Evolutionary conservation across 2,797 vertebrate genomes (phyloP).

Genomic region (Microctenopoma stevenorrisi): DNA sequence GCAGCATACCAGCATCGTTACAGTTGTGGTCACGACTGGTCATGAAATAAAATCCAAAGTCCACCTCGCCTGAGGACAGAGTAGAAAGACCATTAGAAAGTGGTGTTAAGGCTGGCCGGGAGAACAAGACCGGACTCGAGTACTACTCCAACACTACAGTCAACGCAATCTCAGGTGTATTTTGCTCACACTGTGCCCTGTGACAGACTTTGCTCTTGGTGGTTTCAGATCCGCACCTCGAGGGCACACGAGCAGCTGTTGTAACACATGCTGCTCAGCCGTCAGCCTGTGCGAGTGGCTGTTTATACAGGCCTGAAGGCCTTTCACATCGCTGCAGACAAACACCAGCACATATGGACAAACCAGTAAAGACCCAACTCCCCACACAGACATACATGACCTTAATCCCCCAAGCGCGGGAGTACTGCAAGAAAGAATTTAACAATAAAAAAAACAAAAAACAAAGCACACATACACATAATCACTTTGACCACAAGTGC

Average conservation of each 20-base stretch:
- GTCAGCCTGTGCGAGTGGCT: slow-evolving; percentile 69
- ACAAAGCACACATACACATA: slow-evolving; percentile 68
- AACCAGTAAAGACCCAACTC: slow-evolving; percentile 78
- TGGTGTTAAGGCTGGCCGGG: no score
- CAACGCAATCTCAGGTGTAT: neutral
- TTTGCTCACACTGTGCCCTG: neutral
- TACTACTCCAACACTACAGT: no score
- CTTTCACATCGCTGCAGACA: slow-evolving; percentile 79
- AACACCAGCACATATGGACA: slow-evolving; percentile 71
- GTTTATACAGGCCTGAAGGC: slow-evolving; percentile 81
- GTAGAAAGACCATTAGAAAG: no score
- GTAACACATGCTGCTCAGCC: slow-evolving; percentile 81
- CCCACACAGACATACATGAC: slow-evolving; percentile 73
- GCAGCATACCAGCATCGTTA: no score
- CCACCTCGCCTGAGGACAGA: no score
- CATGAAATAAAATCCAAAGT: no score
- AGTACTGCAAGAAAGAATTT: slow-evolving; percentile 67
- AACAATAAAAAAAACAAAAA: slow-evolving; percentile 64
- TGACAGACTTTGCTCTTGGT: neutral
- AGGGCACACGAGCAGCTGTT: slow-evolving; percentile 79
- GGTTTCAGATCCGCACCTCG: neutral
- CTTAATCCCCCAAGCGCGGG: slow-evolving; percentile 73
- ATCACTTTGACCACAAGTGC: slow-evolving; percentile 57
- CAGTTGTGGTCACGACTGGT: no score
- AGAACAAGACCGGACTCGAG: no score